A percentile compares a stretch with the other conserved stretches of the same genome.
phyloP scores from a whole-genome alignment of 2,888 invertebrate species.

The Camptogramma bilineatum region DNA sequence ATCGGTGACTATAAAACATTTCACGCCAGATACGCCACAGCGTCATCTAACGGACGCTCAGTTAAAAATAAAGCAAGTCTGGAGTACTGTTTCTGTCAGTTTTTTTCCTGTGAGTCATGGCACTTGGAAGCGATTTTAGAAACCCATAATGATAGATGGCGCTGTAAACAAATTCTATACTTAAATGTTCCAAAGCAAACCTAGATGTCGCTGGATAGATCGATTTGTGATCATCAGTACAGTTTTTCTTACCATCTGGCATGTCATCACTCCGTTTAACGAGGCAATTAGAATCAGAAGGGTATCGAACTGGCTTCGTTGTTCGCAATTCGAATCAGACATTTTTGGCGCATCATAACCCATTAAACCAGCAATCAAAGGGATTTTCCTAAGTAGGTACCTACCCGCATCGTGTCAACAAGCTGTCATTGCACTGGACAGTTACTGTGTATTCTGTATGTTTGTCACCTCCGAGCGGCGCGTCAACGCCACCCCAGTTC shows the following conservation, averaged over 20 bases:
- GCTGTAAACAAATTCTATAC: not conserved
- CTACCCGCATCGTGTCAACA: slow-evolving; percentile 19
- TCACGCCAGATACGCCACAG: slow-evolving; percentile 2
- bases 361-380: not conserved
- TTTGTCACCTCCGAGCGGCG: slow-evolving; percentile 27
- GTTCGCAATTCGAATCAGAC: not conserved
- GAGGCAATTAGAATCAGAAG: slow-evolving; percentile 10
- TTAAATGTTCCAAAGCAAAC: not conserved
- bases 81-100: too few species aligned
- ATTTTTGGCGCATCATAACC: not conserved
- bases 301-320: not conserved
- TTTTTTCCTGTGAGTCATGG: slow-evolving; percentile 5
- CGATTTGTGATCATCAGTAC: slow-evolving; percentile 10
- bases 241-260: not conserved
- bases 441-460: slow-evolving; percentile 14
- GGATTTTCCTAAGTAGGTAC: slow-evolving; percentile 1
- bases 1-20: not conserved
- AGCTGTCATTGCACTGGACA: slow-evolving; percentile 10
- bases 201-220: slow-evolving; percentile 45
- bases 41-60: slow-evolving; percentile 24
- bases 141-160: slow-evolving; percentile 23
- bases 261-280: not conserved
- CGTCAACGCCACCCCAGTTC: slow-evolving; percentile 38
- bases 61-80: slow-evolving; percentile 12
- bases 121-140: slow-evolving; percentile 15